Conservation (phyloP, 2,113 vertebrate species). For the Mormoops blainvillei region DNA sequence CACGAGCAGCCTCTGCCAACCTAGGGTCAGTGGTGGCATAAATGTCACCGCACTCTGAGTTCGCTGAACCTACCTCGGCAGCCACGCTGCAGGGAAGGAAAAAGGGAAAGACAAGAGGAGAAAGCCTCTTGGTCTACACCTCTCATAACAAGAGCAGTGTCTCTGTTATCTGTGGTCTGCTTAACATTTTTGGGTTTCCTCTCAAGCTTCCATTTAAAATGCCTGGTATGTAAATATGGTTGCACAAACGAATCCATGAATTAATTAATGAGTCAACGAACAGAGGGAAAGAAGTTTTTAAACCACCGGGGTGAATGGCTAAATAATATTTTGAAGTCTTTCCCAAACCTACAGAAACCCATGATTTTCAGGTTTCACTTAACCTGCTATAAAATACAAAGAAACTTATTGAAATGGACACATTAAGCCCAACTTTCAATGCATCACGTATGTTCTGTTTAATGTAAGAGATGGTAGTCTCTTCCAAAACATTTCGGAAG, state of each 20-base stretch:
- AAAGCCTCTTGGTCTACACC: neutral
- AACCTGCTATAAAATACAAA: neutral
- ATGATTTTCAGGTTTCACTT: neutral
- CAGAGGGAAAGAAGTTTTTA: neutral
- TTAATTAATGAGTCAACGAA: neutral
- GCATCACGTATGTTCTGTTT: conserved; percentile 1
- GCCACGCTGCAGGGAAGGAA: neutral
- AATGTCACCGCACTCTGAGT: neutral
- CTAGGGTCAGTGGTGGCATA: neutral
- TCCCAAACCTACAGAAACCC: neutral
- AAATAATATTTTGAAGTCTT: neutral
- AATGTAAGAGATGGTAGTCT: conserved; percentile 12
- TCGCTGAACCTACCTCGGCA: neutral
- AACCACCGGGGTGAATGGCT: neutral
- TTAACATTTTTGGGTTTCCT: neutral
- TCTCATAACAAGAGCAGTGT: neutral
- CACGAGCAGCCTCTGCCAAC: neutral
- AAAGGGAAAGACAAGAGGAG: no score
- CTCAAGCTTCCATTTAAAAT: neutral
- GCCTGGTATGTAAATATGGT: neutral
- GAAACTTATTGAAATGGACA: neutral
- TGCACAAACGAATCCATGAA: neutral
- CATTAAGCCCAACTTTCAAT: neutral
- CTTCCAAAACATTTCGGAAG: conserved; percentile 36
- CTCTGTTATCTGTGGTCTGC: neutral